Percentiles rank a stretch among this genome's conserved stretches.
These are phyloP conservation scores for Xanthorhoe designata DNA, from an alignment of 2,888 invertebrate genomes.

Conservation along the genomic window DNA sequence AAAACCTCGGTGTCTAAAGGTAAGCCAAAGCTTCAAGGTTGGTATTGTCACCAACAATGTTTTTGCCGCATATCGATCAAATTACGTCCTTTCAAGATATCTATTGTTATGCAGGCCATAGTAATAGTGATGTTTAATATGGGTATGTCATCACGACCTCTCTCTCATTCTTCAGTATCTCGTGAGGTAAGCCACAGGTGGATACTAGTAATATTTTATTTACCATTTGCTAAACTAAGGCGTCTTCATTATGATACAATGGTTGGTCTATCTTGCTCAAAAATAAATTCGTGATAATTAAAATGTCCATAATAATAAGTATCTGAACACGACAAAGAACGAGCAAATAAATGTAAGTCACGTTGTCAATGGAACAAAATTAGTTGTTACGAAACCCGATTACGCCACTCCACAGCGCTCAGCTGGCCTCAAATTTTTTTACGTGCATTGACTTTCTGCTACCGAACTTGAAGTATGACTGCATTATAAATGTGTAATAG, in stretches of 20 bases:
- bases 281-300: not conserved
- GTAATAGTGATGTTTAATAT: no score
- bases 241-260: not conserved
- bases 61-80: not conserved
- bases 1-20: not conserved
- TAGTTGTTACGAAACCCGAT: conserved; percentile 61
- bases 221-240: not conserved
- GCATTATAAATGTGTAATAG: conserved; percentile 40
- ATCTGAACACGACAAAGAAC: conserved; percentile 17
- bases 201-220: no score
- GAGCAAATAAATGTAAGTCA: conserved; percentile 53
- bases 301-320: conserved; percentile 10
- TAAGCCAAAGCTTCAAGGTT: not conserved
- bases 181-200: no score
- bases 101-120: not conserved
- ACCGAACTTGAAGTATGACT: conserved; percentile 41
- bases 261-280: not conserved
- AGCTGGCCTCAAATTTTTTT: conserved; percentile 61
- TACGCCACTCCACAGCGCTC: conserved; percentile 48
- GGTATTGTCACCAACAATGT: not conserved
- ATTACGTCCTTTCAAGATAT: not conserved
- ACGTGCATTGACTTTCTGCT: conserved; percentile 54
- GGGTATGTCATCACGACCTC: no score
- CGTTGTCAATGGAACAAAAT: conserved; percentile 60
- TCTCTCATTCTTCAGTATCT: no score